A percentile compares a stretch with the other conserved stretches of the same genome.
These are phyloP conservation scores for Portevinia maculata DNA, from an alignment of 2,888 invertebrate species.

Conservation along the genomic window DNA sequence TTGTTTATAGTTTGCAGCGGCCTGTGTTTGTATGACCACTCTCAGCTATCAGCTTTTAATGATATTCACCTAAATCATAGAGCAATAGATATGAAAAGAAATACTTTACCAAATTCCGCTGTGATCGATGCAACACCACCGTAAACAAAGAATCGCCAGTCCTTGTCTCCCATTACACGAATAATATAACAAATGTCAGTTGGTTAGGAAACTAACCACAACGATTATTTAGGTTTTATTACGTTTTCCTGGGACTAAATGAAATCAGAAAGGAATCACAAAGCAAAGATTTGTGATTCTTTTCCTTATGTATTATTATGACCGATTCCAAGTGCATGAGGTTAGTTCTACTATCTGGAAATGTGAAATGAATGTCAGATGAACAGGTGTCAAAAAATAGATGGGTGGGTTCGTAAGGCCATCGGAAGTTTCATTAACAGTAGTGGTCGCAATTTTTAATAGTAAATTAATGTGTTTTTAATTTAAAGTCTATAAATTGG, in stretches of 20 bases:
- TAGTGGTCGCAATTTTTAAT: background rate
- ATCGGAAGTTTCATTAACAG: background rate
- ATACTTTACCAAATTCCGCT: constrained; percentile 93
- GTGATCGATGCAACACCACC: constrained; percentile 96
- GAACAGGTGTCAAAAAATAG: constrained; percentile 48
- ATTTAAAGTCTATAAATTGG: too few species aligned
- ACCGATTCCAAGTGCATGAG: constrained; percentile 63
- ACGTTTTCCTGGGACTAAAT: constrained; percentile 40
- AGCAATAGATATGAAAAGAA: background rate
- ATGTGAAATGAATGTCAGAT: constrained; percentile 56
- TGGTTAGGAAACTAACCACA: constrained; percentile 7
- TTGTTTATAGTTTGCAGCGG: constrained; percentile 1
- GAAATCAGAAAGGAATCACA: constrained; percentile 62
- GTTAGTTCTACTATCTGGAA: constrained; percentile 34
- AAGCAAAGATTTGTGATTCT: constrained; percentile 66
- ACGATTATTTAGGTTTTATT: constrained; percentile 10
- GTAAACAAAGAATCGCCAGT: constrained; percentile 97
- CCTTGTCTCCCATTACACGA: constrained; percentile 84
- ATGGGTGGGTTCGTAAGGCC: constrained; percentile 9
- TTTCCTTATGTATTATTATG: constrained; percentile 48
- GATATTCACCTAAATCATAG: background rate
- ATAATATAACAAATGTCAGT: constrained; percentile 29
- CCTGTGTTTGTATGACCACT: background rate
- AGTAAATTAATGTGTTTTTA: too few species aligned
- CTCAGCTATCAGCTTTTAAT: background rate